Base-by-base conservation (phyloP, 2,113 vertebrate species). In the Paracanthobrama guichenoti region DNA sequence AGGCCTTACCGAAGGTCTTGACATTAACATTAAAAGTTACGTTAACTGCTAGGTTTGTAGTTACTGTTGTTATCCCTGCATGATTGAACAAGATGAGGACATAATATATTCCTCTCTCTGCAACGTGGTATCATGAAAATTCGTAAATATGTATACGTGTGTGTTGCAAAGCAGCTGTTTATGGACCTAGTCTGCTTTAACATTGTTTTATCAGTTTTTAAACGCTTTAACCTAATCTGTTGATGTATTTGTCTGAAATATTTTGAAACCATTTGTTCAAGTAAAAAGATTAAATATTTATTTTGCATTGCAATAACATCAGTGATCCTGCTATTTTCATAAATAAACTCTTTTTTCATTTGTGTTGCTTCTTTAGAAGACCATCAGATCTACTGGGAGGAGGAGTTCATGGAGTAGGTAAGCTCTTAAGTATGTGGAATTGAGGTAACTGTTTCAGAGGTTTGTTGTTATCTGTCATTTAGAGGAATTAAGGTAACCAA, bases 341-440 rank as follows among this genome's bases (percentile, higher is more conserved):
- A 59, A 59, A 59, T 35, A 35, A 35, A 35, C 55, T n/a, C 55
- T 59, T n/a, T 22, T 59, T 59, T n/a, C 22, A 59, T 59, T 59
- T 59, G 20, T 59, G 57, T 60, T 60, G n/a, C n/a, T 60, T 24
- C 57, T 60, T 60, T 60, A 60, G 57, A 60, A 60, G 57, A 60
- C 57, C n/a, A 60, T 60, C 57, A 60, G 22, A 24, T 60, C 57
- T 11, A 12, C n/a, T 24, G n/a, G 57, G 22, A 24, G n/a, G n/a
- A 24, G 59, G 1, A 26, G 10, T 60, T 60, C 59, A 12, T 24
- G n/a, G 59, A 60, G 10, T 26, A 60, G 8, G 22, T n/a, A 59
- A 59, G 22, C 22, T 59, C 22, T n/a, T 59, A 0, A 59, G 22
- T 59, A 59, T 9, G 57, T 60, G n/a, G 57, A 24, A 60, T 24